Evolutionary conservation across 2,113 vertebrate species (phyloP).

Genomic region (Solea senegalensis): DNA sequence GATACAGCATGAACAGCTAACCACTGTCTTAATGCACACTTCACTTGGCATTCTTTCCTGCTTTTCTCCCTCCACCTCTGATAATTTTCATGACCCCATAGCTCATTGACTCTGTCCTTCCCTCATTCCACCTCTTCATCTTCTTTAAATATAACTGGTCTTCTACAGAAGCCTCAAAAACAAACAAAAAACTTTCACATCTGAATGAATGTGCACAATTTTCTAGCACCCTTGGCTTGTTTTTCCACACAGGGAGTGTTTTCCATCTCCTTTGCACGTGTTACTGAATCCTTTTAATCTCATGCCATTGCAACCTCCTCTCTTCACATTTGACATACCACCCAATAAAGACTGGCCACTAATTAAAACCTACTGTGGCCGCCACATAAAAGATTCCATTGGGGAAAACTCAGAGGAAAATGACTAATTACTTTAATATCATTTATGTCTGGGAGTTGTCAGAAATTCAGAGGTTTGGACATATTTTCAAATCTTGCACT

Average conservation of each 20-base stretch:
- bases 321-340: slow-evolving; percentile 79
- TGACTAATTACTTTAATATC: slow-evolving; percentile 72
- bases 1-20: slow-evolving; percentile 97
- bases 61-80: slow-evolving; percentile 69
- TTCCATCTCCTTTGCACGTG: slow-evolving; percentile 65
- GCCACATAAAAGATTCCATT: slow-evolving; percentile 64
- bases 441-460: slow-evolving; percentile 69
- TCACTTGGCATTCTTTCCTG: slow-evolving; percentile 53
- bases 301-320: slow-evolving; percentile 63
- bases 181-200: slow-evolving; percentile 28
- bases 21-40: slow-evolving; percentile 88
- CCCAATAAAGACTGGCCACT: slow-evolving; percentile 76
- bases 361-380: slow-evolving; percentile 77
- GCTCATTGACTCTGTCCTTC: slow-evolving; percentile 23
- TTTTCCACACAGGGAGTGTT: slow-evolving; percentile 56
- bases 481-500: slow-evolving; percentile 32
- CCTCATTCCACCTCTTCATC: slow-evolving; percentile 29
- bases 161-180: slow-evolving; percentile 11
- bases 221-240: slow-evolving; percentile 34
- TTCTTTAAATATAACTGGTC: slow-evolving; percentile 27
- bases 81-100: slow-evolving; percentile 67
- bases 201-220: slow-evolving; percentile 65
- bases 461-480: slow-evolving; percentile 45
- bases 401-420: slow-evolving; percentile 58
- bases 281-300: slow-evolving; percentile 71